A percentile compares a stretch with the other conserved stretches of the same genome.
Conservation (phyloP, 2,888 invertebrate genomes). For the Metopia argyrocephala region DNA sequence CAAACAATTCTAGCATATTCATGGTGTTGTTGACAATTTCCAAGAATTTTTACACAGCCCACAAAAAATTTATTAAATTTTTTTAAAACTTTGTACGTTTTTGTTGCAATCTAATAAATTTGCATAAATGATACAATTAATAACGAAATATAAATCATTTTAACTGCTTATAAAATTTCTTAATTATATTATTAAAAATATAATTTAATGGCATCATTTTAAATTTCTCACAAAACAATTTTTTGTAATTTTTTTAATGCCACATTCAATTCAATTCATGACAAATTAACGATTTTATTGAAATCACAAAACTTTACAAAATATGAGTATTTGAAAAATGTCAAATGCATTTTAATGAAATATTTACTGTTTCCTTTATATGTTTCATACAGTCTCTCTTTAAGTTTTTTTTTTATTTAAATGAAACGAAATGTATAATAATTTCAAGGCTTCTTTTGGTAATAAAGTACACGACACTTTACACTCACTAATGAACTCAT, state of each 20-base stretch:
- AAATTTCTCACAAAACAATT: conserved; percentile 45
- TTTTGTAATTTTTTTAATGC: background rate
- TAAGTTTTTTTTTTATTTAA: background rate
- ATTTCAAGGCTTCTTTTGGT: conserved; percentile 56
- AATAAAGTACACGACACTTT: conserved; percentile 59
- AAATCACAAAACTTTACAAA: conserved; percentile 55
- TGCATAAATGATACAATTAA: conserved; percentile 31
- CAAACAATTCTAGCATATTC: too few species aligned
- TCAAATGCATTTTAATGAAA: conserved; percentile 52
- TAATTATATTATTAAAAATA: conserved; percentile 48
- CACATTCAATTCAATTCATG: conserved; percentile 16
- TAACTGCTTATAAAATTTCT: conserved; percentile 19
- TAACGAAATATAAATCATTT: conserved; percentile 39
- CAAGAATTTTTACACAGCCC: conserved; percentile 13
- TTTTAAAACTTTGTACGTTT: background rate
- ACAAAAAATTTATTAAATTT: background rate
- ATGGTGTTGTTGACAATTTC: conserved; percentile 10
- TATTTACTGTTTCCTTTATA: conserved; percentile 50
- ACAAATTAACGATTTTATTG: conserved; percentile 63
- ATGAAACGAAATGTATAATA: background rate
- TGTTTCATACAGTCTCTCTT: background rate
- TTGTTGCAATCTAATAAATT: background rate
- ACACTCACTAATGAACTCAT: conserved; percentile 64
- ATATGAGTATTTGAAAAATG: conserved; percentile 51
- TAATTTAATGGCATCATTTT: conserved; percentile 50